Evolutionary conservation across 1,140 invertebrate species (phyloP), one percentile per base, ranked within the genome.

Genomic region (Conus betulinus): DNA sequence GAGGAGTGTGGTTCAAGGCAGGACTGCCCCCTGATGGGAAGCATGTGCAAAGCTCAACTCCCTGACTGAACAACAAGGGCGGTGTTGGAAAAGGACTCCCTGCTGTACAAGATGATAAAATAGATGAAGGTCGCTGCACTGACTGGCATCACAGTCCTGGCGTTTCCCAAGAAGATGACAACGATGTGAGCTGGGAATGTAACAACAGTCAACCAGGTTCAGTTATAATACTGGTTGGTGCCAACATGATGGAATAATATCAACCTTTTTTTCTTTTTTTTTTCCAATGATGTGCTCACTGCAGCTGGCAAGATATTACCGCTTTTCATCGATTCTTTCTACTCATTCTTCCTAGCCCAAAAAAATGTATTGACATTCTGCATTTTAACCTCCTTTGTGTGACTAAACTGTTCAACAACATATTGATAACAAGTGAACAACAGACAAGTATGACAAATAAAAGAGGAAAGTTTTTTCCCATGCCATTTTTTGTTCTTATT

Each of bases 401-500:
- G 60, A 63, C 60, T 63, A 63, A 63, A 63, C 67, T 23, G 67
- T 71, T 71, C 67, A 71, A 71, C 67, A 71, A 20, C 6, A n/a
- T n/a, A 13, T 4, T 23, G 20, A 10, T 7, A 71, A 71, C 23
- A 71, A 71, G 20, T 23, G 20, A 71, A 71, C 23, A n/a, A 23
- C 20, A 23, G 20, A 71, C 6, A 71, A 71, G 23, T 17, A 71
- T 71, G 23, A 23, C 11, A 71, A 6, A 71, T 7, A 71, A 17
- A 6, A 60, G 15, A 15, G 15, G 8, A 60, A 60, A 60, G 4
- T 1, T 60, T 15, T 60, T 71, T 71, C 20, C 23, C 23, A 71
- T 71, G 67, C 15, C 67, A 71, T 71, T 71, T 71, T n/a, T 71
- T 71, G 67, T 71, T 71, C 67, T 71, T 71, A 23, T n/a, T 71